phyloP scores from a whole-genome alignment of 2,113 vertebrate species.

The Hemicordylus capensis region DNA sequence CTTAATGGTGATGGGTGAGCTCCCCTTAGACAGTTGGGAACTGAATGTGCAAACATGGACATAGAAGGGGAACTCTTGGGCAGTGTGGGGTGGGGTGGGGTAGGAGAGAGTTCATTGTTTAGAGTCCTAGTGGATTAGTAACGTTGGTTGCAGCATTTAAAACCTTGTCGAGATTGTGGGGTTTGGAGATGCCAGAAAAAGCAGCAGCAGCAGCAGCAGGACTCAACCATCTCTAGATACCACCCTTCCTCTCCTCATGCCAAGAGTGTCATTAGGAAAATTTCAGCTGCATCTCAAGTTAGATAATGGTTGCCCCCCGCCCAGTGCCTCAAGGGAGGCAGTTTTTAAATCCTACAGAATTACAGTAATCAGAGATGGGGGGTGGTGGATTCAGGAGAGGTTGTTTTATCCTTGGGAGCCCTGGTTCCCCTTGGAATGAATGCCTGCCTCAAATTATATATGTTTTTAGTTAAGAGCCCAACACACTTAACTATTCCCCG shows the following conservation, averaged over 20 bases:
- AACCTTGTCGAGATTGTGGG: neutral
- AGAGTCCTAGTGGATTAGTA: neutral
- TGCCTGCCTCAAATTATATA: slow-evolving; percentile 53
- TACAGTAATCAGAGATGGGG: slow-evolving; percentile 45
- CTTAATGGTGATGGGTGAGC: too few species aligned
- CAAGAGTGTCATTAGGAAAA: slow-evolving; percentile 28
- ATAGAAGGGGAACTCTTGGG: neutral
- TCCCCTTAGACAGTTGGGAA: neutral
- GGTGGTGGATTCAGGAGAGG: slow-evolving; percentile 25
- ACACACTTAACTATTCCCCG: slow-evolving; percentile 33
- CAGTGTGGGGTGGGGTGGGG: too few species aligned
- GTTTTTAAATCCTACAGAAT: slow-evolving; percentile 57
- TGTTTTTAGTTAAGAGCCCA: slow-evolving; percentile 54
- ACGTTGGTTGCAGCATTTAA: neutral
- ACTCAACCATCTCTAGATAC: neutral
- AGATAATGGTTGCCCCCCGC: neutral
- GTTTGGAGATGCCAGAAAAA: neutral
- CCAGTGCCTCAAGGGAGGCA: neutral
- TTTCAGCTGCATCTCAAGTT: slow-evolving; percentile 34
- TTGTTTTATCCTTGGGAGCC: slow-evolving; percentile 28
- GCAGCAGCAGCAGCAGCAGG: too few species aligned
- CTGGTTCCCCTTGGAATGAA: slow-evolving; percentile 46
- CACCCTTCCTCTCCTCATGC: neutral
- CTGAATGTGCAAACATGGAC: neutral
- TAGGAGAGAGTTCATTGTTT: too few species aligned